These are phyloP conservation scores for Altica lythri DNA, from an alignment of 2,888 invertebrate species.

Conservation along the genomic window DNA sequence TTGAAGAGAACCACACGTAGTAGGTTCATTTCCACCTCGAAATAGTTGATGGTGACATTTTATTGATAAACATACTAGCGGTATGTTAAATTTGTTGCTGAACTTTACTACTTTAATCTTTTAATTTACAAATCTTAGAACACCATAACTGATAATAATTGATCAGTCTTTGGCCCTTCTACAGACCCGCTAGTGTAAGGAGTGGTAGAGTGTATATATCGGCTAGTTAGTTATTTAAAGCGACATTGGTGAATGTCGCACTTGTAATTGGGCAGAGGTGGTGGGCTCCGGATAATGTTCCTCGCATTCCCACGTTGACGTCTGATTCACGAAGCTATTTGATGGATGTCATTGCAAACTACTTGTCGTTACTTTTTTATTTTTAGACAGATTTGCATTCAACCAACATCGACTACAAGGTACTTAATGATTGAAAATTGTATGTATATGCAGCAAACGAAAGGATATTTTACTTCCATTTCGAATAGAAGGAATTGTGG, in stretches of 20 bases:
- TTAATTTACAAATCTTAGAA: too few species aligned
- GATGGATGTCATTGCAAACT: constrained; percentile 15
- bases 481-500: too few species aligned
- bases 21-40: too few species aligned
- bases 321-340: constrained; percentile 23
- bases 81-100: too few species aligned
- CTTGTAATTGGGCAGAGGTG: constrained; percentile 51
- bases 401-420: background rate
- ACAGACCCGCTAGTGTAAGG: too few species aligned
- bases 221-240: constrained; percentile 49
- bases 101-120: too few species aligned
- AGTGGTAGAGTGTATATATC: constrained; percentile 45
- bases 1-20: too few species aligned
- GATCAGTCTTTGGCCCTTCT: too few species aligned
- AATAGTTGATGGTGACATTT: too few species aligned
- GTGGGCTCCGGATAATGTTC: constrained; percentile 50
- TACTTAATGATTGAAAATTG: background rate
- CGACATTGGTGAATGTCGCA: constrained; percentile 48
- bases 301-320: constrained; percentile 35
- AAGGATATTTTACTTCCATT: too few species aligned
- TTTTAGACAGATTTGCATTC: constrained; percentile 5
- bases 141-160: too few species aligned
- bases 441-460: background rate
- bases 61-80: too few species aligned
- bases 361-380: constrained; percentile 7